Conservation (phyloP, 2,797 vertebrate species). For the Huso huso region DNA sequence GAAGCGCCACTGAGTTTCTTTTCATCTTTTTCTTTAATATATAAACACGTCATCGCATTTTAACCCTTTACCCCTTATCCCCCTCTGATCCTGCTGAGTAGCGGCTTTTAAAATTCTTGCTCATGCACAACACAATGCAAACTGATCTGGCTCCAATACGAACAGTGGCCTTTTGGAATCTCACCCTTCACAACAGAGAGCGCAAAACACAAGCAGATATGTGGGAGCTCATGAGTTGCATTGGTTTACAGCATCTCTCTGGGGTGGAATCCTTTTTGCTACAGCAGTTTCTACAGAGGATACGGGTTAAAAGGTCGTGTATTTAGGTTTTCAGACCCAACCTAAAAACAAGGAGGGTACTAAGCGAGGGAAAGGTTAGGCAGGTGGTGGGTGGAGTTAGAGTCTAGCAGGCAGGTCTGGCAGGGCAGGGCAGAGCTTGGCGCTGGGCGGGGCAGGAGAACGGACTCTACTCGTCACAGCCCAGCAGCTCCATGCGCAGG, state of each 20-base stretch:
- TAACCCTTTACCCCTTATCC: background rate
- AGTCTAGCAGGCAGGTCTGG: too few relatives aligned
- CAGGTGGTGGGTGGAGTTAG: slow-evolving; percentile 35
- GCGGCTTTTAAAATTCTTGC: too few relatives aligned
- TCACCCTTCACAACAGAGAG: too few relatives aligned
- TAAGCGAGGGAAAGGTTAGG: slow-evolving; percentile 39
- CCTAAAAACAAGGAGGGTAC: background rate
- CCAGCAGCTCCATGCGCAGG: slow-evolving; percentile 87
- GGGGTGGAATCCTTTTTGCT: too few relatives aligned
- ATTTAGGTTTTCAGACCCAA: slow-evolving; percentile 1
- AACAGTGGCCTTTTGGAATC: too few relatives aligned
- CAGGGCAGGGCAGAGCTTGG: slow-evolving; percentile 5
- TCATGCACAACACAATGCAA: too few relatives aligned
- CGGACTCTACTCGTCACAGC: slow-evolving; percentile 66
- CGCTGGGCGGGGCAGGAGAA: slow-evolving; percentile 3
- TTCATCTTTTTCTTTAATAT: background rate
- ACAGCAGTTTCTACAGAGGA: background rate
- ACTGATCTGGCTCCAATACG: too few relatives aligned
- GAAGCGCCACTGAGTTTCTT: background rate
- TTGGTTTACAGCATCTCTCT: too few relatives aligned
- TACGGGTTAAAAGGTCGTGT: slow-evolving; percentile 3
- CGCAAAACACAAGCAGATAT: too few relatives aligned
- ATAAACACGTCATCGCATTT: background rate
- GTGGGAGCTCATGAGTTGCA: too few relatives aligned
- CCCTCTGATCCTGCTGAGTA: background rate